phyloP scores from a whole-genome alignment of 2,797 vertebrate genomes.

The Sebastes iracundus region DNA sequence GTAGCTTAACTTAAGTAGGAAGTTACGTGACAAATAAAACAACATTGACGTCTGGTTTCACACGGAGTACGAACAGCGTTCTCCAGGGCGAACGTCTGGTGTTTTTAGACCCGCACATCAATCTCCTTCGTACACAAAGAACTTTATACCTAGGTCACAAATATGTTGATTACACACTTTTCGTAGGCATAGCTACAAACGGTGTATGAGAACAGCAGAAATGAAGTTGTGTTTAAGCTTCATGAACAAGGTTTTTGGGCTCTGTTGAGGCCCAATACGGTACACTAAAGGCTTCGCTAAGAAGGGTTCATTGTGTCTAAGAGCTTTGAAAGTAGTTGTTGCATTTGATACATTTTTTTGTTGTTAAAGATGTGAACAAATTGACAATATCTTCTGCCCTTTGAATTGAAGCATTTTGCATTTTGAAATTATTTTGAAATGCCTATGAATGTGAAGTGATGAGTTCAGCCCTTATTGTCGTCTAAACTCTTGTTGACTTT shows the following conservation, averaged over 20 bases:
- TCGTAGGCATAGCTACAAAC: too few species aligned
- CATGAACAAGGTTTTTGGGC: too few species aligned
- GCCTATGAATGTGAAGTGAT: neutral
- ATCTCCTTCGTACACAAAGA: too few species aligned
- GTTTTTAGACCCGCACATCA: too few species aligned
- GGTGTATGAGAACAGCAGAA: neutral
- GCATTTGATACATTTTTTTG: neutral
- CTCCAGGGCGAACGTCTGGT: fast-evolving
- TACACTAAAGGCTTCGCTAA: too few species aligned
- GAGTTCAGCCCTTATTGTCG: neutral
- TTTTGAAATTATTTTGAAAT: neutral
- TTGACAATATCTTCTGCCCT: neutral
- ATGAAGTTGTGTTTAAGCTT: fast-evolving
- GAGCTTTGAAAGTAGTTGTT: too few species aligned
- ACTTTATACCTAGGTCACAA: too few species aligned
- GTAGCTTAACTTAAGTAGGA: too few species aligned
- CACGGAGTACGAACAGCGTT: fast-evolving
- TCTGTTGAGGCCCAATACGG: fast-evolving
- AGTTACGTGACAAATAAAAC: too few species aligned
- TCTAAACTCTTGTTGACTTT: neutral
- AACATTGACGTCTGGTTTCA: too few species aligned
- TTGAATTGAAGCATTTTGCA: neutral
- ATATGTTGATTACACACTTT: too few species aligned
- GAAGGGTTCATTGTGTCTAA: too few species aligned
- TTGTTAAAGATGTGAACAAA: neutral